Evolutionary conservation across 2,888 invertebrate species (phyloP), one percentile per base, ranked within the genome.

Genomic region (Allophyes oxyacanthae): DNA sequence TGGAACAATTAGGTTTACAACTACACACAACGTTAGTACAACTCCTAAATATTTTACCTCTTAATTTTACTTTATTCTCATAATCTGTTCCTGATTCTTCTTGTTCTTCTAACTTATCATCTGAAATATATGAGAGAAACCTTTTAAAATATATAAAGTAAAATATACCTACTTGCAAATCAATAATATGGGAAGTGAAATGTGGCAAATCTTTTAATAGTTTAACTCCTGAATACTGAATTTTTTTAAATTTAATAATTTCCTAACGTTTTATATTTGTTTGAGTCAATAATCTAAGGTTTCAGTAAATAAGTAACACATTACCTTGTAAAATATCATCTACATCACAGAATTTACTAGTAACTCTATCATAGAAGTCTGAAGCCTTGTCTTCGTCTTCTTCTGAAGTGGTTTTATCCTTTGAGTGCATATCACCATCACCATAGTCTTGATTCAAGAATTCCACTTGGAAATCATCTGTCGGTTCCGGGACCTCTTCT

Each of bases 311-410:
- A n/a, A n/a, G n/a, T 20, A 20, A 20, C 20, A 20, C 20, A 20
- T 65, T 60, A 63, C 77, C 72, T 75, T 69, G 71, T 69, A 64
- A 63, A 55, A 73, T 54, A 43, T 72, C 59, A 56, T 66, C 67
- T 42, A 70, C 70, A 60, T 69, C 65, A 70, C 68, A 71, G 48
- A 78, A 70, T 59, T 76, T 64, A 42, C 64, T 70, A 32, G 63
- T 58, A 37, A 59, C 40, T 33, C 37, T 64, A 41, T 67, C 64
- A 66, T 54, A 72, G 37, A 61, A 38, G 46, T 58, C 40, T 37
- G 42, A 56, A 6, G 26, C 30, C 13, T 58, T 74, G 0, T 42
- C 46, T 11, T 66, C 75, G 2, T 70, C 46, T 14, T 60, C 71
- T 5, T 51, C 58, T 9, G 75, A 53, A 34, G 30, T 8, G 14